Conservation (phyloP, 2,797 vertebrate species). For the Loris lydekkerianus region DNA sequence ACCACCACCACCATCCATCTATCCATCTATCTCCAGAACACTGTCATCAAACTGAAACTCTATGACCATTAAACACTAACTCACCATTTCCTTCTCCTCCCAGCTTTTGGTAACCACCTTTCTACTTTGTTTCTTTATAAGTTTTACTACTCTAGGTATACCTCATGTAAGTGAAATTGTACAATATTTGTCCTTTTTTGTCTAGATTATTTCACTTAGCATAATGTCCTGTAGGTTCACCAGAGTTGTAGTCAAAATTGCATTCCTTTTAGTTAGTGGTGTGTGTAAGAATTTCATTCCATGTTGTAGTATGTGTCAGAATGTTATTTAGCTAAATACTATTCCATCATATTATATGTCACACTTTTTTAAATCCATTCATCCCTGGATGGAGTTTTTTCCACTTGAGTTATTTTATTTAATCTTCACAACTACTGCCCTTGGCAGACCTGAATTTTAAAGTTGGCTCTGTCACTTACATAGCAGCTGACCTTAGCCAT, state of each 20-base stretch:
- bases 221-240: neutral
- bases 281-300: neutral
- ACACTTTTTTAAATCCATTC: neutral
- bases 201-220: constrained; percentile 12
- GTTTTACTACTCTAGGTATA: neutral
- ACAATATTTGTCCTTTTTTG: neutral
- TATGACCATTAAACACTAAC: neutral
- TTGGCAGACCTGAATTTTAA: constrained; percentile 21
- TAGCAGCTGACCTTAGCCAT: neutral
- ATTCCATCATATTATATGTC: neutral
- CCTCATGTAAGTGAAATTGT: neutral
- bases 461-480: neutral
- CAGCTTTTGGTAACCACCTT: neutral
- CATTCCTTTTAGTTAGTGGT: neutral
- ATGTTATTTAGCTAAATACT: constrained; percentile 26
- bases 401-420: constrained; percentile 18
- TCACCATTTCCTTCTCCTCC: neutral
- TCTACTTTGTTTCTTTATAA: neutral
- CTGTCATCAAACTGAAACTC: neutral
- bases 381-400: neutral
- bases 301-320: neutral
- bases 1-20: neutral
- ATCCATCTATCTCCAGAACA: neutral
- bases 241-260: neutral
- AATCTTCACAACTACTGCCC: neutral